Percentiles rank a stretch among this genome's conserved stretches.
phyloP scores from a whole-genome alignment of 2,888 invertebrate species.

The Hypena proboscidalis region DNA sequence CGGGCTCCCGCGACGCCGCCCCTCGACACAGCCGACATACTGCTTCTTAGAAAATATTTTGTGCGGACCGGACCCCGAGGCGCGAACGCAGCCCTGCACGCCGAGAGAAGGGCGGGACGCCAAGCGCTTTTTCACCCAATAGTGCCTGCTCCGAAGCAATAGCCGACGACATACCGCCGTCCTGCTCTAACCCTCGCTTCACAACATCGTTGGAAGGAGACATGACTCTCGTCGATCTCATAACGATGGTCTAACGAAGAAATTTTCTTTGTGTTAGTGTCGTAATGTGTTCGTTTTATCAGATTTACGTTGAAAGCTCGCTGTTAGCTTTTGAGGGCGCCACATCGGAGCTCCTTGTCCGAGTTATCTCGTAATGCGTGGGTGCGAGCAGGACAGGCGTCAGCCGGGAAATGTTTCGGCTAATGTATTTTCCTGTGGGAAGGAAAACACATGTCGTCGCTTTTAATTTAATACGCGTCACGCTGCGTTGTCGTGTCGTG shows the following conservation, averaged over 20 bases:
- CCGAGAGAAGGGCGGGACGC: constrained; percentile 72
- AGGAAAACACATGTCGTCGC: constrained; percentile 84
- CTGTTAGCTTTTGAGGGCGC: constrained; percentile 79
- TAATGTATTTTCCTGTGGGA: constrained; percentile 85
- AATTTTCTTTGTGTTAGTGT: constrained; percentile 80
- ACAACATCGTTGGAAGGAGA: constrained; percentile 42
- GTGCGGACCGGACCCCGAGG: constrained; percentile 61
- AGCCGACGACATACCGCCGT: constrained; percentile 39
- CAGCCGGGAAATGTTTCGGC: constrained; percentile 77
- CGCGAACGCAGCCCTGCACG: constrained; percentile 75
- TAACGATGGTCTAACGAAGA: constrained; percentile 64
- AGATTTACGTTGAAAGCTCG: constrained; percentile 84
- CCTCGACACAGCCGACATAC: constrained; percentile 79
- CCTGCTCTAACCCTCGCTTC: constrained; percentile 51
- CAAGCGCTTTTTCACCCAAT: constrained; percentile 78
- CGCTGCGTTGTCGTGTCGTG: constrained; percentile 76
- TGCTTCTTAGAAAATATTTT: constrained; percentile 78
- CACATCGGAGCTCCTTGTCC: constrained; percentile 59
- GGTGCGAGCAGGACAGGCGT: constrained; percentile 57
- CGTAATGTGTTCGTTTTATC: constrained; percentile 82
- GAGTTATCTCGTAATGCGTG: constrained; percentile 8
- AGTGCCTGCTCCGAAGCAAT: constrained; percentile 48
- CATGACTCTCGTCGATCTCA: constrained; percentile 44
- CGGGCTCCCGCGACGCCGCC: constrained; percentile 83
- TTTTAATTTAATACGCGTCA: constrained; percentile 85